Base-by-base conservation (phyloP, 2,113 vertebrate species). In the Panthera tigris region DNA sequence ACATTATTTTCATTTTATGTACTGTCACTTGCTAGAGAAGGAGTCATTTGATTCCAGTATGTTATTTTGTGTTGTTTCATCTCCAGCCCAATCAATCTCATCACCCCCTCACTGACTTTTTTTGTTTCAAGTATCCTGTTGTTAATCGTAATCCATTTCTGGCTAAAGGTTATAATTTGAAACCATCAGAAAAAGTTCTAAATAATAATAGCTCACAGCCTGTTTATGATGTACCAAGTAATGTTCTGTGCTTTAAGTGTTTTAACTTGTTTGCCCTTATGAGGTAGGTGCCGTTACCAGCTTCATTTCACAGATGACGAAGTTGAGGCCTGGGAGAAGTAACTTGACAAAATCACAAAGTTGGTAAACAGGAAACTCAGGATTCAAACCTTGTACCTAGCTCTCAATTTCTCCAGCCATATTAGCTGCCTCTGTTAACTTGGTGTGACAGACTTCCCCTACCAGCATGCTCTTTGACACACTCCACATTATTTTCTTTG, bases 1-100 rank as follows among this genome's bases (percentile, higher is more conserved):
- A 76, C 96, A 88, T 97, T 95, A 97, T 97, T 96, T 98, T 97
- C 92, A 94, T 95, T 97, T 97, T 97, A 95, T 92, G 68, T 87
- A 86, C 83, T 96, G 79, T 63, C 94, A 91, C 48, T 96, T 95
- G 94, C 95, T 96, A 81, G 36, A 96, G 79, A 93, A 97, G 86
- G 52, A 97, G 71, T 97, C 86, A 57, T 97, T 98, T 97, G 94
- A 84, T 97, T 96, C 87, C 74, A 95, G n/a, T 90, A 87, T 95
- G 94, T 80, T 97, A 36, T 96, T 97, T 95, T 91, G 95, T 95
- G 55, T 95, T 97, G 83, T 97, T 96, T 97, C 69, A 78, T 95
- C 87, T 98, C 48, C 29, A 92, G 94, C 33, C 84, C 81, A 90
- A 96, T 98, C 94, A 89, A 94, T 95, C 74, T 97, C 36, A 92